phyloP scores from a whole-genome alignment of 2,797 vertebrate species.

The Hypotaenidia okinawae region DNA sequence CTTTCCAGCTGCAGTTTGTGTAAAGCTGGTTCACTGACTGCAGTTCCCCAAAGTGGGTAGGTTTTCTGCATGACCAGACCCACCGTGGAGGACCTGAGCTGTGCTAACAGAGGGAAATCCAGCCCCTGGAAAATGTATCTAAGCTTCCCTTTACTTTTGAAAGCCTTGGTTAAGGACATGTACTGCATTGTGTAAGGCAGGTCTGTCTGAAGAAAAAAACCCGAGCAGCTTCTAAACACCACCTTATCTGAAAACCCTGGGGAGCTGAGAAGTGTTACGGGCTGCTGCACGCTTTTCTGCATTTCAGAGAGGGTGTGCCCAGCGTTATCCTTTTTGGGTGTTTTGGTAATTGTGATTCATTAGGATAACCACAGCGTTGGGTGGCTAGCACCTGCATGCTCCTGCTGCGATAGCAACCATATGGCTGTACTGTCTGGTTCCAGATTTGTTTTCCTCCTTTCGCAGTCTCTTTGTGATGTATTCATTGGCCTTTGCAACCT shows the following conservation, averaged over 20 bases:
- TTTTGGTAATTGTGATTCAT: background rate
- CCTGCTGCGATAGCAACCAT: background rate
- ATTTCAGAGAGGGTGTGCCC: background rate
- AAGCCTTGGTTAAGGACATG: background rate
- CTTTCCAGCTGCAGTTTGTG: background rate
- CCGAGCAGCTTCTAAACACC: background rate
- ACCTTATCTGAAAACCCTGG: background rate
- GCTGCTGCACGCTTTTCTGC: background rate
- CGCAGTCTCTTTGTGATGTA: background rate
- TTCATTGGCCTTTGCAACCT: background rate
- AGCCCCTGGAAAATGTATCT: background rate
- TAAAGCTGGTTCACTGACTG: background rate
- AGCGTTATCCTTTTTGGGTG: background rate
- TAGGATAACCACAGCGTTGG: background rate
- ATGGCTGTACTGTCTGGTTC: background rate
- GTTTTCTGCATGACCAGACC: background rate
- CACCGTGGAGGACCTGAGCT: background rate
- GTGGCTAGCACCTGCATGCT: background rate
- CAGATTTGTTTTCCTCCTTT: background rate
- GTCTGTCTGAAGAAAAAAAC: background rate
- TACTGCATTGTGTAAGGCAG: rapidly evolving
- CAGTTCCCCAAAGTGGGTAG: background rate
- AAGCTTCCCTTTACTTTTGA: background rate
- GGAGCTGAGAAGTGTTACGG: background rate
- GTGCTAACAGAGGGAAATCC: background rate